Evolutionary conservation across 2,113 vertebrate genomes (phyloP).

Genomic region (Bubalus kerabau): DNA sequence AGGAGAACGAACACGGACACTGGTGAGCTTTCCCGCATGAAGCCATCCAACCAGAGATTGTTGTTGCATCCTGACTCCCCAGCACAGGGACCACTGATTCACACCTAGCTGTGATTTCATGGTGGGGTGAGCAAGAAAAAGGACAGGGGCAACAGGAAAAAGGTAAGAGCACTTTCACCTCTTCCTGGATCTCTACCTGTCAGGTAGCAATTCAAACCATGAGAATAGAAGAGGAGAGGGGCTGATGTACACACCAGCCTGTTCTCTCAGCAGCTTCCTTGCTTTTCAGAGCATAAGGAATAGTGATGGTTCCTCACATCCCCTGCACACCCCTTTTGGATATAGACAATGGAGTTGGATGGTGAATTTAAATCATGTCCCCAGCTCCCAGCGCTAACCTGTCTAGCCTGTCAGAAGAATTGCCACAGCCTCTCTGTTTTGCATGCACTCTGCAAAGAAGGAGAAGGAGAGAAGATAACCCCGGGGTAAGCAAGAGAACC

Average conservation of each 20-base stretch:
- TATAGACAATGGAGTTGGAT: background rate
- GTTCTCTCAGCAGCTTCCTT: background rate
- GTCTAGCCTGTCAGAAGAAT: background rate
- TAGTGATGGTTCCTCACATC: background rate
- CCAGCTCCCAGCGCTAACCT: background rate
- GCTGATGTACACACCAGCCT: background rate
- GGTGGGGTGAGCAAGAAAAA: background rate
- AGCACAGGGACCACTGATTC: background rate
- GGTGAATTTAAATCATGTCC: constrained; percentile 12
- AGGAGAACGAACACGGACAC: background rate
- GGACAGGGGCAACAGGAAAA: background rate
- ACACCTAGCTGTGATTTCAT: background rate
- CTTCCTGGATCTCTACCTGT: background rate
- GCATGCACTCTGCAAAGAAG: background rate
- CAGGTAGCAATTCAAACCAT: background rate
- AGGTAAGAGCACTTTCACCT: background rate
- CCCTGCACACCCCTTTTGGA: background rate
- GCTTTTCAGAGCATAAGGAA: background rate
- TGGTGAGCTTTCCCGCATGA: background rate
- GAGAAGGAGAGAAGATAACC: constrained; percentile 23
- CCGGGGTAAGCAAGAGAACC: constrained; percentile 28
- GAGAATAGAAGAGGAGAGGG: background rate
- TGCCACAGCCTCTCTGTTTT: background rate
- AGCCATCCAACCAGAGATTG: background rate
- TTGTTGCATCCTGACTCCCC: background rate